phyloP scores from a whole-genome alignment of 2,113 vertebrate species.

The Hiodon tergisus region DNA sequence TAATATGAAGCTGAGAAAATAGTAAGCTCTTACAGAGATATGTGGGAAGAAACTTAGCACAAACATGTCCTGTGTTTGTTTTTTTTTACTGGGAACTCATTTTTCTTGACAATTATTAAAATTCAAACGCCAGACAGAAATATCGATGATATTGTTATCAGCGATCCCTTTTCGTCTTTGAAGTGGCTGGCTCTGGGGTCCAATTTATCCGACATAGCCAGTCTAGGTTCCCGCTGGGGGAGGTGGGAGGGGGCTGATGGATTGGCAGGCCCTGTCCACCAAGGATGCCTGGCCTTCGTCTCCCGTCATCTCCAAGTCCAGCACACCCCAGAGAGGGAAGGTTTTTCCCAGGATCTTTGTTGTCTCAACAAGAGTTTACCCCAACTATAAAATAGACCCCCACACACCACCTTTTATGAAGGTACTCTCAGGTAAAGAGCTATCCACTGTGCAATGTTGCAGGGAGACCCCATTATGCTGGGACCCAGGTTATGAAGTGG shows the following conservation, averaged over 20 bases:
- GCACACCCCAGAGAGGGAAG: not conserved
- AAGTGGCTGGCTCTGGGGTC: not conserved
- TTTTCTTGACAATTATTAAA: not conserved
- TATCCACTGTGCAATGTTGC: not conserved
- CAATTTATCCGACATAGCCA: no score
- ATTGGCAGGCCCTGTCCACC: not conserved
- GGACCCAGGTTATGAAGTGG: no score
- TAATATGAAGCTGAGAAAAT: no score
- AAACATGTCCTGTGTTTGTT: not conserved
- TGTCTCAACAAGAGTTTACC: not conserved
- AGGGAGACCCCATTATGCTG: not conserved
- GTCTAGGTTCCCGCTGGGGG: not conserved
- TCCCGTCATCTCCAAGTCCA: not conserved
- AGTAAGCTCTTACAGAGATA: no score
- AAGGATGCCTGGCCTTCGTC: not conserved
- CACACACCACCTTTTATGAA: no score
- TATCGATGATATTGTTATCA: not conserved
- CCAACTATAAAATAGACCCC: not conserved
- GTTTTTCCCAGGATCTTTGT: not conserved
- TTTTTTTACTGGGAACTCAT: not conserved
- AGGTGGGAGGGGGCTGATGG: not conserved
- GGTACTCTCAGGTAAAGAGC: not conserved
- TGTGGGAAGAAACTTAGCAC: no score
- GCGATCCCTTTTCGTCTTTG: slow-evolving; percentile 1
- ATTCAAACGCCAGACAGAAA: slow-evolving; percentile 2